These are phyloP conservation scores for Gymnodraco acuticeps DNA, from an alignment of 2,797 vertebrate species.

Conservation along the genomic window DNA sequence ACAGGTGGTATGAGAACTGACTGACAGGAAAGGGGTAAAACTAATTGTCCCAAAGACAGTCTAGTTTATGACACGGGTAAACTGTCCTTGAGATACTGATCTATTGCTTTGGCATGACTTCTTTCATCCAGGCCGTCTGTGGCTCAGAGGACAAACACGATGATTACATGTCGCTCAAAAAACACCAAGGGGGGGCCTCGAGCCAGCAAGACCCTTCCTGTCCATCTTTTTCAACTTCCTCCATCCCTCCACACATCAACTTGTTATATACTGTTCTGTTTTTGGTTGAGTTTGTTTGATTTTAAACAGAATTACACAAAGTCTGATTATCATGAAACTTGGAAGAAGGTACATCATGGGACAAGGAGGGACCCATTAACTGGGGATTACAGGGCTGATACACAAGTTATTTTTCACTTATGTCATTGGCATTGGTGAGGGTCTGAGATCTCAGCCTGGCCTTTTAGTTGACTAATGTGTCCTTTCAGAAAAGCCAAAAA, in stretches of 20 bases:
- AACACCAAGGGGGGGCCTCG: constrained; percentile 26
- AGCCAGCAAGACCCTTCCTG: constrained; percentile 21
- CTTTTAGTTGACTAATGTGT: constrained; percentile 13
- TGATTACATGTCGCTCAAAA: constrained; percentile 74
- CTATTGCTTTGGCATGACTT: constrained; percentile 59
- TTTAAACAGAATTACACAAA: no score
- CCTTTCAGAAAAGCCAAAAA: constrained; percentile 18
- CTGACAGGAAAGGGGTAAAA: constrained; percentile 49
- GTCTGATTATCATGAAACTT: no score
- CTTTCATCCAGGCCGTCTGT: constrained; percentile 54
- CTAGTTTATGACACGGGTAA: constrained; percentile 51
- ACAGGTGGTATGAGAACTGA: constrained; percentile 30
- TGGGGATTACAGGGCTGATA: no score
- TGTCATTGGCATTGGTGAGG: no score
- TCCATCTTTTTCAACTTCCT: constrained; percentile 10
- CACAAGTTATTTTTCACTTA: no score
- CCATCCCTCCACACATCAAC: constrained; percentile 4
- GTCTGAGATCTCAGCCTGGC: no score
- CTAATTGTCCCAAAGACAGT: constrained; percentile 46
- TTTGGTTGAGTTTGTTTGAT: no score
- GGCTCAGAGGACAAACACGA: constrained; percentile 46
- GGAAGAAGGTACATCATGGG: no score
- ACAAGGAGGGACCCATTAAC: no score
- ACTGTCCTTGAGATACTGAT: constrained; percentile 77
- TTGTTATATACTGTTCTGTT: background rate